Evolutionary conservation across 2,113 vertebrate species (phyloP).

Genomic region (Pachycephala philippinensis): DNA sequence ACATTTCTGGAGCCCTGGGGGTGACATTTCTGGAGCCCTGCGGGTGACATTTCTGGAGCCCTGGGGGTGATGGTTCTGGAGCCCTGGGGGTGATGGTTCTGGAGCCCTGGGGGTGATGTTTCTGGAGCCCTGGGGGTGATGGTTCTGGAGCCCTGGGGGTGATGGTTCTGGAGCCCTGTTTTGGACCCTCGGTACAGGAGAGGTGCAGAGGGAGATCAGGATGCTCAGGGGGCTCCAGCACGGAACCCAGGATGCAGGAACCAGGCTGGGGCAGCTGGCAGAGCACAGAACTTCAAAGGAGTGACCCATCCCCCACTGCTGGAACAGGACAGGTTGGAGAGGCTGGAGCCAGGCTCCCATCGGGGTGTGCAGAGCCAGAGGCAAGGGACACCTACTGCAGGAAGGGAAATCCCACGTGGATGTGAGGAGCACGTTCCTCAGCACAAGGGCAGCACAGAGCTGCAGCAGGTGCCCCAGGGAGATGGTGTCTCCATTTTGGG

Average conservation of each 20-base stretch:
- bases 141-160: neutral
- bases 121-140: too few relatives aligned
- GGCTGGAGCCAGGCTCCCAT: neutral
- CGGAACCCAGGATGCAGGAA: neutral
- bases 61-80: too few relatives aligned
- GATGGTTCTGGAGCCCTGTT: neutral
- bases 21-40: neutral
- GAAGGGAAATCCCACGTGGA: neutral
- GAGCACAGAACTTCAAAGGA: neutral
- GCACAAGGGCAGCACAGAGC: neutral
- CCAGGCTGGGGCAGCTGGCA: neutral
- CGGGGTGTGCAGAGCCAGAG: neutral
- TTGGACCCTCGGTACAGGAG: neutral
- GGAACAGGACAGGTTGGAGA: neutral
- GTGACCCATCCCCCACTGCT: neutral
- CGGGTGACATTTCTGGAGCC: neutral
- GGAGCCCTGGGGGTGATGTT: neutral
- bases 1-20: neutral
- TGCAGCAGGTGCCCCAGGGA: neutral
- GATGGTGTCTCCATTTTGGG: neutral
- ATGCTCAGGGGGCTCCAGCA: neutral
- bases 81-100: neutral
- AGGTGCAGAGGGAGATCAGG: neutral
- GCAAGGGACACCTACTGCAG: neutral
- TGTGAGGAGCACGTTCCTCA: neutral